Percentiles rank a stretch among this genome's conserved stretches.
These are phyloP conservation scores for Ochropacha duplaris DNA, from an alignment of 2,888 invertebrate genomes.

Conservation along the genomic window DNA sequence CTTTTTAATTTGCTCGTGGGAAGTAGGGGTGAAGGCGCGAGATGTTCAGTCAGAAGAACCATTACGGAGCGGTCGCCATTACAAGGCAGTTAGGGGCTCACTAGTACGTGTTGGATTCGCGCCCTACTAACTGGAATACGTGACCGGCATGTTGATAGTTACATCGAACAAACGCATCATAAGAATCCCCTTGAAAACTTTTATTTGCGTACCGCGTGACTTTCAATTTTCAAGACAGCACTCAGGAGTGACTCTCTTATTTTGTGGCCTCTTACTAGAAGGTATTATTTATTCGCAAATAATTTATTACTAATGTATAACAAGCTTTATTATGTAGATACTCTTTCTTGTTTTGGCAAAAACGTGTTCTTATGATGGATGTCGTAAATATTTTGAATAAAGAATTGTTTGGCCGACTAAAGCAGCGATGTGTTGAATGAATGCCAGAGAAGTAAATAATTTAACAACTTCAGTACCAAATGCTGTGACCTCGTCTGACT, in stretches of 20 bases:
- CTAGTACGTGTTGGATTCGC: slow-evolving; percentile 72
- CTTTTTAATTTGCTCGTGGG: slow-evolving; percentile 75
- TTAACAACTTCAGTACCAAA: not conserved
- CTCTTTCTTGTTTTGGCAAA: not conserved
- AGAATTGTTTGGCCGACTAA: not conserved
- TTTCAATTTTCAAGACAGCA: slow-evolving; percentile 3
- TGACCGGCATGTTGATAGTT: slow-evolving; percentile 53
- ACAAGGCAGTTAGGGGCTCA: slow-evolving; percentile 68
- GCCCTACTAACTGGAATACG: slow-evolving; percentile 76
- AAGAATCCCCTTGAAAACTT: slow-evolving; percentile 30
- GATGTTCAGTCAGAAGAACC: slow-evolving; percentile 63
- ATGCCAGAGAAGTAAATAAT: not conserved
- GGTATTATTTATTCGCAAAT: not conserved
- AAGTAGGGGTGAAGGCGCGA: slow-evolving; percentile 51
- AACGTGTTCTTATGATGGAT: not conserved
- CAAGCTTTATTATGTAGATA: not conserved
- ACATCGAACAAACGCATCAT: slow-evolving; percentile 41
- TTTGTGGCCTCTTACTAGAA: not conserved
- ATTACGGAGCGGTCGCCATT: slow-evolving; percentile 68
- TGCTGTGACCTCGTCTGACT: not conserved
- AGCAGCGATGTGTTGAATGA: not conserved
- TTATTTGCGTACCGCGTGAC: slow-evolving; percentile 22
- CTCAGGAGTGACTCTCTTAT: not conserved
- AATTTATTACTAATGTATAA: not conserved
- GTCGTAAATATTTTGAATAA: not conserved